phyloP scores from a whole-genome alignment of 2,888 invertebrate genomes.

The Xestoiulus laeticollis region DNA sequence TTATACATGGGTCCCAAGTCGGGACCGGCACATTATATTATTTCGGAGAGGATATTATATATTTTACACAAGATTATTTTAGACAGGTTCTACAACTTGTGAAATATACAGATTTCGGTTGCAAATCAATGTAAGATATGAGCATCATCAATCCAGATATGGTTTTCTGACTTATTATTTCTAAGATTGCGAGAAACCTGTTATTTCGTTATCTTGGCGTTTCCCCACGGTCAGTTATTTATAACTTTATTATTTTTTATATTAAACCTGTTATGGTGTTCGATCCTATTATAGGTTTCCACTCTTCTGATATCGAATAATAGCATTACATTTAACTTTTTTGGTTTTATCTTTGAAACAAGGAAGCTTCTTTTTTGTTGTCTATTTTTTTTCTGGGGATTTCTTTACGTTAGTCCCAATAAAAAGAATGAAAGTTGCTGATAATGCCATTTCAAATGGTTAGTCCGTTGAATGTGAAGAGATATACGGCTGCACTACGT shows the following conservation, averaged over 20 bases:
- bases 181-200: background rate
- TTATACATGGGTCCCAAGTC: too few species aligned
- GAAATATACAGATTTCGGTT: background rate
- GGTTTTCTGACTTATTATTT: background rate
- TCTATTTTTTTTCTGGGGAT: background rate
- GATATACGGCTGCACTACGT: background rate
- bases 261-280: background rate
- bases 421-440: background rate
- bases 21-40: too few species aligned
- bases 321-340: background rate
- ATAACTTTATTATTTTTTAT: background rate
- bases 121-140: background rate
- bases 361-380: background rate
- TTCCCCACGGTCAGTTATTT: background rate
- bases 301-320: constrained; percentile 16
- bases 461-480: constrained; percentile 9
- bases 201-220: background rate
- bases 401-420: background rate
- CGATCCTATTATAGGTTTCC: background rate
- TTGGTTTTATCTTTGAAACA: background rate
- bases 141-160: background rate
- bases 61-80: too few species aligned
- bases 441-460: constrained; percentile 5
- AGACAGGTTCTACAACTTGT: too few species aligned
- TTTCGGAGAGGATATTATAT: too few species aligned